Evolutionary conservation across 1,140 invertebrate species (phyloP), one percentile per base, ranked within the genome.

Genomic region (Octopus bimaculoides): DNA sequence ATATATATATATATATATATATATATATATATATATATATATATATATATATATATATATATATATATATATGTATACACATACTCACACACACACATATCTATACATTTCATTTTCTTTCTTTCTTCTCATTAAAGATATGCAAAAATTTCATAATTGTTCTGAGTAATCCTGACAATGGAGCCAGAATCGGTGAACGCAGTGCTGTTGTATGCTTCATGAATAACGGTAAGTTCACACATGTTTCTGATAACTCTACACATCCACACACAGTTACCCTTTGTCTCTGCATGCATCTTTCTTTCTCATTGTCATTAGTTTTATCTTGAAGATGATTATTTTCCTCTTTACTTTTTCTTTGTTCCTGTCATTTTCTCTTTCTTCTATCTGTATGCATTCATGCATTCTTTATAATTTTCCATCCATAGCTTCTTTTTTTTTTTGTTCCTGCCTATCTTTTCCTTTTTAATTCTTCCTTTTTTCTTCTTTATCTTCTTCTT

Each of bases 121-220:
- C 20, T 81, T 79, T 81, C 52, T 74, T 76, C 82, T 69, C 78
- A 71, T 83, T 85, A 53, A 81, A 89, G 88, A 84, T 82, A 77
- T 80, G 84, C n/a, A 87, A 86, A 80, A 89, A 88, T 80, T 88
- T 89, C 79, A 86, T 89, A 53, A 83, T 90, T 90, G 92, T 89
- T 85, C 92, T 82, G 91, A 92, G 87, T 80, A 93, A 79, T 91
- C 91, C 86, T 88, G 92, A 79, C 87, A 91, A 73, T 84, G 90
- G 81, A 89, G 91, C 79, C 90, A 93, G 80, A 91, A 92, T 80
- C 89, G 89, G 85, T 82, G 92, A 79, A 91, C 91, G 78, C 87
- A 85, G 86, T 83, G 87, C 86, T 20, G 82, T 82, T 75, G 83
- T 89, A 9, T 86, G 85, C 82, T 84, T 86, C 82, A 83, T 87